Evolutionary conservation across 2,888 invertebrate species (phyloP).

Genomic region (Pteria penguin): DNA sequence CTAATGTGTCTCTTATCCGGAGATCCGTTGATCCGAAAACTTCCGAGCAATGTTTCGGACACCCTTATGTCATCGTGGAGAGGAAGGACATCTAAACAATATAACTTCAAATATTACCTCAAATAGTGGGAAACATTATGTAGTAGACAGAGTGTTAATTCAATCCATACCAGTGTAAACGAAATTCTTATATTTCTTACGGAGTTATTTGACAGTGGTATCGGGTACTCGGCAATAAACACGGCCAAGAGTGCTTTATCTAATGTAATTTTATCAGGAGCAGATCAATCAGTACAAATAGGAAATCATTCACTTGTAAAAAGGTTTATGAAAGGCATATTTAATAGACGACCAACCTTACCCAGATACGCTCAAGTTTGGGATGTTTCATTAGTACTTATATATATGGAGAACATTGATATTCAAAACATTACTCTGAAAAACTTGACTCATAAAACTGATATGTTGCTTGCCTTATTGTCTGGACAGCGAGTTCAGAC

Average conservation of each 20-base stretch:
- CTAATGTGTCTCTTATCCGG: slow-evolving; percentile 23
- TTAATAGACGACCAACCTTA: neutral
- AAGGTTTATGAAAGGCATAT: neutral
- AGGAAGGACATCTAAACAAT: neutral
- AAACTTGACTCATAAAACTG: neutral
- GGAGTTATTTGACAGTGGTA: neutral
- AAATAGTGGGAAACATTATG: slow-evolving; percentile 10
- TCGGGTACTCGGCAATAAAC: slow-evolving; percentile 11
- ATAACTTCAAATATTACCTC: neutral
- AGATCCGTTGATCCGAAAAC: neutral
- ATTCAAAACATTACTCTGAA: too few relatives aligned
- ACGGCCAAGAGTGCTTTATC: slow-evolving; percentile 1
- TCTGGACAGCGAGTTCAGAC: neutral
- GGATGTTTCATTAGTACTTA: neutral
- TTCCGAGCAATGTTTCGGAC: neutral
- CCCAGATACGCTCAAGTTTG: neutral
- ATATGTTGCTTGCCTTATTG: neutral
- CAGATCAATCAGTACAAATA: neutral
- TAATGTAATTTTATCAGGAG: neutral
- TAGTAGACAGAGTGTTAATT: slow-evolving; percentile 14
- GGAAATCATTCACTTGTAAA: neutral
- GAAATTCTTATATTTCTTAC: neutral
- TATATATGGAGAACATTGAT: slow-evolving; percentile 21
- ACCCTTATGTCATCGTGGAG: slow-evolving; percentile 6
- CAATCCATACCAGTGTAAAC: neutral